These are phyloP conservation scores for Portunus trituberculatus DNA, from an alignment of 1,140 invertebrate species.

Conservation along the genomic window DNA sequence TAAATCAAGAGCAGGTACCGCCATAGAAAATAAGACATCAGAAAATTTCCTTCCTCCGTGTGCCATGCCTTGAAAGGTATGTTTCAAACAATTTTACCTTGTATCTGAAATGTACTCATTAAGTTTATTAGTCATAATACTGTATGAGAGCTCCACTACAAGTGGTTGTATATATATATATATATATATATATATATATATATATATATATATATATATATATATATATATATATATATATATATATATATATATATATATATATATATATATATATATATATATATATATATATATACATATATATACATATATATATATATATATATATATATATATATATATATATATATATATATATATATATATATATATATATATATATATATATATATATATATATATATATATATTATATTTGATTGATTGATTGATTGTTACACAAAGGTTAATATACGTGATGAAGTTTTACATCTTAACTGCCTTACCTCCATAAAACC, in stretches of 20 bases:
- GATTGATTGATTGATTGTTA: background rate
- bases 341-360: constrained; percentile 31
- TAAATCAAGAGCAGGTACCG: constrained; percentile 41
- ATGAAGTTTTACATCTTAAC: too few species aligned
- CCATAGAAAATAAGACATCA: constrained; percentile 36
- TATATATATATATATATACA: constrained; percentile 47
- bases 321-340: constrained; percentile 6
- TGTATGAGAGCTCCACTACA: constrained; percentile 41
- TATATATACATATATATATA: background rate
- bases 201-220: constrained; percentile 11
- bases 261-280: constrained; percentile 49
- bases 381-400: constrained; percentile 7
- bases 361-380: constrained; percentile 51
- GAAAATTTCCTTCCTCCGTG: too few species aligned
- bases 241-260: constrained; percentile 47
- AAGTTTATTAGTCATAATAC: constrained; percentile 42
- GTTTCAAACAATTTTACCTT: too few species aligned
- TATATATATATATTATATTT: too few species aligned
- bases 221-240: constrained; percentile 5
- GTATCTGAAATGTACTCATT: too few species aligned
- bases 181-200: constrained; percentile 26
- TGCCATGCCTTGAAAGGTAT: too few species aligned
- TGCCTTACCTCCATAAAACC: too few species aligned
- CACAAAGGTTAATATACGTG: too few species aligned
- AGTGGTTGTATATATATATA: constrained; percentile 43